These are phyloP conservation scores for Scaptomyza pallida DNA, from an alignment of 1,140 invertebrate genomes.

Conservation along the genomic window DNA sequence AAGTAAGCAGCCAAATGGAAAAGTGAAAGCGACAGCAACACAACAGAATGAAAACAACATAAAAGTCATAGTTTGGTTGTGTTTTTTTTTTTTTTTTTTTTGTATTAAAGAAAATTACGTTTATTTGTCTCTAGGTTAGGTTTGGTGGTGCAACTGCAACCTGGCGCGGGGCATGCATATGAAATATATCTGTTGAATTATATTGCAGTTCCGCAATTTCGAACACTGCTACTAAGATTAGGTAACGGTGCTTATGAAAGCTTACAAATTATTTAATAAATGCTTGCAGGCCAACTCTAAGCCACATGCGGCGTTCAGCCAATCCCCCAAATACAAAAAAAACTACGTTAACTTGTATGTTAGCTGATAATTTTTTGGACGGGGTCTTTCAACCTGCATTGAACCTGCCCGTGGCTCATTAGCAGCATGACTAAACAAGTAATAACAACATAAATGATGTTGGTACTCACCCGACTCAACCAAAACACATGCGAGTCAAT, in stretches of 20 bases:
- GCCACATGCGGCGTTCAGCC: constrained; percentile 32
- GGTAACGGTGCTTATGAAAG: constrained; percentile 61
- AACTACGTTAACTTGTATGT: constrained; percentile 15
- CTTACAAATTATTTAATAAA: constrained; percentile 18
- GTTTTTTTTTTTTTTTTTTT: constrained; percentile 4
- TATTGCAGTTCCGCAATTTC: constrained; percentile 66
- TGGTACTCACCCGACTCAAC: constrained; percentile 18
- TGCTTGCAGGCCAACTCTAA: constrained; percentile 21
- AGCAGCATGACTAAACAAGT: constrained; percentile 68
- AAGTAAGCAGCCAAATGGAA: constrained; percentile 63
- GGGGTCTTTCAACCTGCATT: constrained; percentile 47
- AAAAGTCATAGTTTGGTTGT: constrained; percentile 34
- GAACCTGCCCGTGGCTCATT: constrained; percentile 68
- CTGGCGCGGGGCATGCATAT: not conserved
- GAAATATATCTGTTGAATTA: constrained; percentile 64
- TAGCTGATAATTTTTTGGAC: constrained; percentile 2
- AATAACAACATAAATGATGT: constrained; percentile 54
- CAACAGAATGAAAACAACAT: constrained; percentile 44
- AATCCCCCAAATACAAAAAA: constrained; percentile 42
- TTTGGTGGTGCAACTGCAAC: constrained; percentile 31
- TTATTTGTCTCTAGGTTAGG: constrained; percentile 45
- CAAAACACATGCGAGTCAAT: constrained; percentile 57
- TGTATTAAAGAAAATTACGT: constrained; percentile 60
- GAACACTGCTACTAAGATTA: constrained; percentile 45
- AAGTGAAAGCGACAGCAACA: constrained; percentile 65